Percentiles rank a stretch among this genome's conserved stretches.
These are phyloP conservation scores for Okamejei kenojei DNA, from an alignment of 2,797 vertebrate genomes.

Conservation along the genomic window DNA sequence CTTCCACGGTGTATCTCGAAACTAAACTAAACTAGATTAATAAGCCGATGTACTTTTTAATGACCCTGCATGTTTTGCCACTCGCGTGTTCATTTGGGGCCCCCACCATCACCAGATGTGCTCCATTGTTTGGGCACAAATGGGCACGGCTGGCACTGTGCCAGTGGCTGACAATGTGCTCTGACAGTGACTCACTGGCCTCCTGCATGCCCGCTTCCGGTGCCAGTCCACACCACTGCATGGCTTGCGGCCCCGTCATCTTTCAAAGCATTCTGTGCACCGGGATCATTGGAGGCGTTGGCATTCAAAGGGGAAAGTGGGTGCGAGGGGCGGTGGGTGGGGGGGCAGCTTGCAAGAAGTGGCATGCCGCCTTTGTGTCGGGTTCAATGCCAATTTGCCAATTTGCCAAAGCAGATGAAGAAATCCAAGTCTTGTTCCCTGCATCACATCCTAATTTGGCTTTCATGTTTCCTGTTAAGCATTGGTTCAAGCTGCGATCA, in stretches of 20 bases:
- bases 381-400: background rate
- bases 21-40: too few species aligned
- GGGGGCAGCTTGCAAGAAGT: too few species aligned
- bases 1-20: too few species aligned
- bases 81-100: background rate
- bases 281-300: background rate
- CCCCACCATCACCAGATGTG: too few species aligned
- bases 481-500: background rate
- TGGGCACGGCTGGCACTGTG: too few species aligned
- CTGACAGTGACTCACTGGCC: background rate
- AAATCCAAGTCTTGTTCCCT: background rate
- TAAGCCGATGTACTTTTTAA: too few species aligned
- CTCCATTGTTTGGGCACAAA: background rate
- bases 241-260: background rate
- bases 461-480: background rate
- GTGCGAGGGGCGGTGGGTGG: too few species aligned
- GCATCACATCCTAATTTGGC: background rate
- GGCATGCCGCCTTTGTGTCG: background rate
- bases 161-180: background rate
- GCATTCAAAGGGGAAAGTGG: background rate
- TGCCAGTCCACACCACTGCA: too few species aligned
- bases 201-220: too few species aligned
- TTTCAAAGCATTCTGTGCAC: background rate
- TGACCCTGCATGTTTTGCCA: background rate
- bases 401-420: background rate